These are phyloP conservation scores for Lampris incognitus DNA, from an alignment of 2,113 vertebrate species.

Conservation along the genomic window DNA sequence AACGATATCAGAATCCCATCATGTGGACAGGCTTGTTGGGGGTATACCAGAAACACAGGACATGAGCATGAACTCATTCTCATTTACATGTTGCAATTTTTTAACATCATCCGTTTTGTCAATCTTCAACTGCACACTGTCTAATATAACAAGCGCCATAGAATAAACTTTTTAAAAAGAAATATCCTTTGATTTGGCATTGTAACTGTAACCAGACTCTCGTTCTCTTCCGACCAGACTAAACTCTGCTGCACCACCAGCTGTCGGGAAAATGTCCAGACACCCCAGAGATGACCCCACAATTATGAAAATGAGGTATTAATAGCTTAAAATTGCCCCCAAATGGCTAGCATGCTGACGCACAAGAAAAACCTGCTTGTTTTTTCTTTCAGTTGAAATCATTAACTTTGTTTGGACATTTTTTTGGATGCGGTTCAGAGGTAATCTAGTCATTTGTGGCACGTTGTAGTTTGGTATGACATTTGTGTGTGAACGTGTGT, in stretches of 20 bases:
- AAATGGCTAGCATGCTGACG: conserved; percentile 75
- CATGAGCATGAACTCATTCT: background rate
- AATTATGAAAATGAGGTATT: conserved; percentile 84
- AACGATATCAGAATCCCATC: background rate
- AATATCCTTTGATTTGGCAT: conserved; percentile 65
- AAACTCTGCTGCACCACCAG: conserved; percentile 70
- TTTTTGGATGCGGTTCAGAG: conserved; percentile 77
- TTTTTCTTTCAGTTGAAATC: conserved; percentile 78
- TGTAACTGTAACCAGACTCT: conserved; percentile 65
- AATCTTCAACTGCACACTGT: conserved; percentile 38
- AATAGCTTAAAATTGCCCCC: conserved; percentile 84
- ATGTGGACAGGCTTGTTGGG: too few relatives aligned
- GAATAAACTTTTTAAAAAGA: conserved; percentile 4
- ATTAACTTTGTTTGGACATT: conserved; percentile 73
- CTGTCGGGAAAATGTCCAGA: conserved; percentile 78
- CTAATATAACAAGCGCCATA: conserved; percentile 47
- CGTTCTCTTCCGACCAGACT: conserved; percentile 66
- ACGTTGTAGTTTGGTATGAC: conserved; percentile 44
- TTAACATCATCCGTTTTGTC: conserved; percentile 37
- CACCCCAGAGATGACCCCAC: conserved; percentile 79
- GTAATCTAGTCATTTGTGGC: conserved; percentile 60
- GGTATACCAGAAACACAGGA: background rate
- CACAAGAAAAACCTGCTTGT: conserved; percentile 68
- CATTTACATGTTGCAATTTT: background rate
- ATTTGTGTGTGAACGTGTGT: conserved; percentile 23